Evolutionary conservation across 2,113 vertebrate species (phyloP).

Genomic region (Microcebus griseorufus): DNA sequence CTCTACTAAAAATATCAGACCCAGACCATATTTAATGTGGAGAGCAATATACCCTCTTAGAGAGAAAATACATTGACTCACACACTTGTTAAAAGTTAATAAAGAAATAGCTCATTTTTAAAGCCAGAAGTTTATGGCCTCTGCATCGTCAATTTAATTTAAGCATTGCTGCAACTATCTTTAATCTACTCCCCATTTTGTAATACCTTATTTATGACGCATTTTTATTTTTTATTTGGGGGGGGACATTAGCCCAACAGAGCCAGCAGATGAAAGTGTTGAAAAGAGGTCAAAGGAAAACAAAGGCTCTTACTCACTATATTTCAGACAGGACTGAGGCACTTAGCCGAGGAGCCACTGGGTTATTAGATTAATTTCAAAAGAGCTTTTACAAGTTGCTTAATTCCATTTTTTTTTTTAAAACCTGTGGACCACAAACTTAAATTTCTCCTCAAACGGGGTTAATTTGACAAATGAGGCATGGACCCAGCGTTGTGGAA

Average conservation of each 20-base stretch:
- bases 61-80: conserved; percentile 57
- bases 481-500: conserved; percentile 56
- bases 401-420: conserved; percentile 51
- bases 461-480: conserved; percentile 77
- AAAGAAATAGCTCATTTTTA: conserved; percentile 79
- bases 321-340: conserved; percentile 53
- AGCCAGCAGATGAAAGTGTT: conserved; percentile 49
- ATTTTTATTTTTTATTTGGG: conserved; percentile 60
- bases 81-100: conserved; percentile 75
- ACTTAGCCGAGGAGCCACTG: conserved; percentile 62
- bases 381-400: conserved; percentile 76
- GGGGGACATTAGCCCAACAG: conserved; percentile 19
- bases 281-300: conserved; percentile 40
- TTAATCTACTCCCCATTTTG: conserved; percentile 73
- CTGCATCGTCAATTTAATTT: conserved; percentile 77
- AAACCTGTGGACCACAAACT: conserved; percentile 64
- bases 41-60: conserved; percentile 35
- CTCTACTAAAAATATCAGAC: conserved; percentile 63
- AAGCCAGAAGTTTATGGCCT: conserved; percentile 72
- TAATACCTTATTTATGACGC: conserved; percentile 66
- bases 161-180: conserved; percentile 77
- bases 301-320: not conserved
- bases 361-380: conserved; percentile 79
- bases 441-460: conserved; percentile 76
- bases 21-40: conserved; percentile 41